phyloP scores from a whole-genome alignment of 1,140 invertebrate genomes.

The Bombus picipes region DNA sequence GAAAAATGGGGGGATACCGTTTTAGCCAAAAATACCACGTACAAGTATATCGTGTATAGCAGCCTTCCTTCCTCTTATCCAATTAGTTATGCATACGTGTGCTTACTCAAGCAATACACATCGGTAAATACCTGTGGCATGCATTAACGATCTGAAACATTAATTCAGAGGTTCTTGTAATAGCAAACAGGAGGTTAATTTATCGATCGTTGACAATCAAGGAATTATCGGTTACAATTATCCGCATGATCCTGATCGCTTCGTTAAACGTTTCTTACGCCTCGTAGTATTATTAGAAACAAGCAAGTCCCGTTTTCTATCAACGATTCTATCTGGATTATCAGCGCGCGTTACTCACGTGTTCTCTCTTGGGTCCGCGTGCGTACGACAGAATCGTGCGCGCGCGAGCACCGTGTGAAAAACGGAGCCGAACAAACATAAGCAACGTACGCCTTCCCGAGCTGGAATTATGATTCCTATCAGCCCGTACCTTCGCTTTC shows the following conservation, averaged over 20 bases:
- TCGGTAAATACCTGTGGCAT: background rate
- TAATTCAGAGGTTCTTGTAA: background rate
- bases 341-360: constrained; percentile 3
- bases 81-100: background rate
- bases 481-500: constrained; percentile 13
- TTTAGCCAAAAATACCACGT: background rate
- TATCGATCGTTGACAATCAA: background rate
- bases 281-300: constrained; percentile 18
- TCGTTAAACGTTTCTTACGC: background rate
- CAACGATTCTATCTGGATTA: background rate
- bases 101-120: background rate
- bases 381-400: too few relatives aligned
- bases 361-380: background rate
- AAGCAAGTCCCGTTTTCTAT: constrained; percentile 28
- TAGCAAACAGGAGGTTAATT: constrained; percentile 15
- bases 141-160: background rate
- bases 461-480: constrained; percentile 48
- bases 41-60: too few relatives aligned
- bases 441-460: constrained; percentile 21
- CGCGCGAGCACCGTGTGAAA: constrained; percentile 24
- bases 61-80: too few relatives aligned
- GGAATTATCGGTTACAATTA: constrained; percentile 1
- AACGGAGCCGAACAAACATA: constrained; percentile 29
- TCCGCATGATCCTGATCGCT: background rate
- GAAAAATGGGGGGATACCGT: too few relatives aligned